Evolutionary conservation across 2,113 vertebrate genomes (phyloP), one percentile per base, ranked within the genome.

Genomic region (Irena cyanogastra): DNA sequence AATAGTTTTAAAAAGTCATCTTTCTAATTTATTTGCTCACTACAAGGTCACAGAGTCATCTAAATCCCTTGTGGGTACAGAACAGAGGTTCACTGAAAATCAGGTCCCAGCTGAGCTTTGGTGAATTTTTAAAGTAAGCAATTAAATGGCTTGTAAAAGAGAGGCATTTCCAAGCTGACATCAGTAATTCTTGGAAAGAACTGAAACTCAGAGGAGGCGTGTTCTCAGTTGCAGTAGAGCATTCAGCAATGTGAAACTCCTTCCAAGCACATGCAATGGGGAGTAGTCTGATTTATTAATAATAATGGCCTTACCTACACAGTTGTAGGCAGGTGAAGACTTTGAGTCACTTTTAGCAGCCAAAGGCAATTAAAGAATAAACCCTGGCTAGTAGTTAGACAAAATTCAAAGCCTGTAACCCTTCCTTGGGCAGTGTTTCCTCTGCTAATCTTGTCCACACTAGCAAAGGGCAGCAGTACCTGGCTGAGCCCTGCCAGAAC

Each of bases 61-160:
- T 72, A 28, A 90, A 89, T 91, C 95, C 87, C 39, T 91, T 89
- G 64, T 76, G 88, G 74, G 45, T 81, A 59, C 60, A 95, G 87
- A 91, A 92, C 37, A 83, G 84, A 93, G 64, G 49, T 88, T 84
- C 89, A 88, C 87, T 88, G 90, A 92, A 96, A 92, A 92, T 56
- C 49, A 68, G 64, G 83, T 65, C 66, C 72, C 89, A 87, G 70
- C 68, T 94, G 83, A 96, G 79, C 87, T 91, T 89, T 76, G 78
- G 66, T 83, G 78, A 87, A 70, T 81, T 96, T 95, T 97, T 93
- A 82, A 89, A 92, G 47, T 27, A 82, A 92, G 82, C 70, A 91
- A 91, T 95, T 82, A 95, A 94, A 94, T 88, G 90, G 80, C 88
- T 97, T 96, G 83, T 89, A 88, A 95, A 93, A 90, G 30, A 88